phyloP scores from a whole-genome alignment of 1,140 invertebrate species.

The Centruroides vittatus region DNA sequence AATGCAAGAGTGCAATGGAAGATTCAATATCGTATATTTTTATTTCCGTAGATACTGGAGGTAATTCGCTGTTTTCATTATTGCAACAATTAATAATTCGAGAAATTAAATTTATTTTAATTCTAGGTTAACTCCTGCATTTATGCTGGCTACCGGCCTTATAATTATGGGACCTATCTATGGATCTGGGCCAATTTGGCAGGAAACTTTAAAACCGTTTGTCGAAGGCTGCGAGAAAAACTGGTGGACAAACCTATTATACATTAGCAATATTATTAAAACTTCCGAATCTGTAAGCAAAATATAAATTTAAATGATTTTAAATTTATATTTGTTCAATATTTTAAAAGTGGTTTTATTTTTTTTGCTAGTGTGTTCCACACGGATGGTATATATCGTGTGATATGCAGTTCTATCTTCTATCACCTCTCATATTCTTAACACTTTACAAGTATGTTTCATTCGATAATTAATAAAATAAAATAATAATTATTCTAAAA shows the following conservation, averaged over 20 bases:
- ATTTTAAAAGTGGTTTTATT: neutral
- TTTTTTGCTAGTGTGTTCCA: constrained; percentile 18
- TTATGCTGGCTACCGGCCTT: constrained; percentile 11
- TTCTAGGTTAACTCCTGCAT: constrained; percentile 14
- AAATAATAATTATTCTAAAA: no score
- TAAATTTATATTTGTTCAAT: neutral
- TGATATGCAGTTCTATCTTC: constrained; percentile 25
- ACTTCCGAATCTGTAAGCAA: constrained; percentile 10
- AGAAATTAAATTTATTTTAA: neutral
- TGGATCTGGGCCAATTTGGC: constrained; percentile 16
- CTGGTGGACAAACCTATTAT: constrained; percentile 22
- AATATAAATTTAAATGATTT: neutral
- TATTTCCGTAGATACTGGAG: constrained; percentile 16
- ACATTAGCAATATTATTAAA: constrained; percentile 18
- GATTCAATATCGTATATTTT: constrained; percentile 12
- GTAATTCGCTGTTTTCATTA: constrained; percentile 1
- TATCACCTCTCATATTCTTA: constrained; percentile 22
- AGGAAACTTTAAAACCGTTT: constrained; percentile 15
- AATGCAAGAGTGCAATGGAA: constrained; percentile 9
- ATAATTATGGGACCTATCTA: constrained; percentile 11
- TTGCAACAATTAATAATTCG: neutral
- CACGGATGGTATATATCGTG: constrained; percentile 26
- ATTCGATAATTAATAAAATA: no score
- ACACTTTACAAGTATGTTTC: constrained; percentile 17
- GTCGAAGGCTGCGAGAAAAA: constrained; percentile 16